Percentiles rank a stretch among this genome's conserved stretches.
These are phyloP conservation scores for Coreius guichenoti DNA, from an alignment of 2,797 vertebrate genomes.

Conservation along the genomic window DNA sequence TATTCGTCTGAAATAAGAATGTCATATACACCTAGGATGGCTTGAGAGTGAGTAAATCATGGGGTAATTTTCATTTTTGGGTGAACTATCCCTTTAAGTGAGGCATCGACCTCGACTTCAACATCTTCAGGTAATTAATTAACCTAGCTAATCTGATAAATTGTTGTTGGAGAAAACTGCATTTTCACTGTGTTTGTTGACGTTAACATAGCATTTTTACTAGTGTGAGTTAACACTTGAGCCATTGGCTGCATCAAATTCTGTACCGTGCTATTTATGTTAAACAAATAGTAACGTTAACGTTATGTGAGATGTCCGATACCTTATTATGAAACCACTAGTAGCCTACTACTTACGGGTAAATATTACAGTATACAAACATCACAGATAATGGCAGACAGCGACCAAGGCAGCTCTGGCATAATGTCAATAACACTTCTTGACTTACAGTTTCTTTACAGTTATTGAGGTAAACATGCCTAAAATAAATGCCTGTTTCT, in stretches of 20 bases:
- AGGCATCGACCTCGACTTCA: not conserved
- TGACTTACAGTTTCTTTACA: not conserved
- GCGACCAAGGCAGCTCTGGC: too few relatives aligned
- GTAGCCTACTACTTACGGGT: too few relatives aligned
- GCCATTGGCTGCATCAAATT: too few relatives aligned
- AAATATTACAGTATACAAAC: not conserved
- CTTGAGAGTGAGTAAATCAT: too few relatives aligned
- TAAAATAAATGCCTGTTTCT: too few relatives aligned
- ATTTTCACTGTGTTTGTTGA: not conserved
- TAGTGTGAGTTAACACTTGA: not conserved
- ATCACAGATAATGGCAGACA: not conserved
- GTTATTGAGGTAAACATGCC: not conserved
- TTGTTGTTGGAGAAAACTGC: not conserved
- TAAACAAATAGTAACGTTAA: too few relatives aligned
- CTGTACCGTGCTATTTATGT: too few relatives aligned
- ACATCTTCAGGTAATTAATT: not conserved
- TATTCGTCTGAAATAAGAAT: too few relatives aligned
- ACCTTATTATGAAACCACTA: too few relatives aligned
- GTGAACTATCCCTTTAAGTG: not conserved
- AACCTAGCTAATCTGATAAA: not conserved
- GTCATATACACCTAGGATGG: too few relatives aligned
- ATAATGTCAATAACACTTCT: not conserved
- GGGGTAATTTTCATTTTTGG: too few relatives aligned
- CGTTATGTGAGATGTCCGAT: too few relatives aligned
- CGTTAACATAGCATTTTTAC: not conserved